Evolutionary conservation across 2,797 vertebrate species (phyloP).

Genomic region (Neosalanx taihuensis): DNA sequence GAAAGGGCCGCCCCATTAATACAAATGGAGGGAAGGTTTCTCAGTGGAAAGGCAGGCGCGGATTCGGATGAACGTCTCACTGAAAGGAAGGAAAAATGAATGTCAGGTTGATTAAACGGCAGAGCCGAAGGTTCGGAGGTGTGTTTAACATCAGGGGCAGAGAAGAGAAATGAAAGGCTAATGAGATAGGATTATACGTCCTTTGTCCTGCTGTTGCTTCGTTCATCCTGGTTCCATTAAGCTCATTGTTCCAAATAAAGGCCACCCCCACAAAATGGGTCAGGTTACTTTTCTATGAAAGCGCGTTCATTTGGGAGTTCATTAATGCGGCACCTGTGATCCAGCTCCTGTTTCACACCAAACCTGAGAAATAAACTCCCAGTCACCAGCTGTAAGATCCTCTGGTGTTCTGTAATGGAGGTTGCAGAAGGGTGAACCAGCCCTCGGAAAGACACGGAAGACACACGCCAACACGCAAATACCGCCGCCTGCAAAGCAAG

Average conservation of each 20-base stretch:
- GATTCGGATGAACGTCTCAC: too few species aligned
- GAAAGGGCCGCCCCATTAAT: too few species aligned
- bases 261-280: not conserved
- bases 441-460: slow-evolving; percentile 38
- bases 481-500: slow-evolving; percentile 35
- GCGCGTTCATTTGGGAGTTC: too few species aligned
- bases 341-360: too few species aligned
- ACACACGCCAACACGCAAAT: slow-evolving; percentile 55
- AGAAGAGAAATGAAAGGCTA: not conserved
- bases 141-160: not conserved
- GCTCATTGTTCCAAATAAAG: not conserved
- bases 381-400: slow-evolving; percentile 49
- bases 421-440: slow-evolving; percentile 59
- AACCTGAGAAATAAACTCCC: slow-evolving; percentile 15
- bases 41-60: too few species aligned
- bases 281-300: not conserved
- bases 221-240: not conserved
- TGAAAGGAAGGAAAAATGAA: not conserved
- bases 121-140: not conserved
- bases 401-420: slow-evolving; percentile 50
- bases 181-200: not conserved
- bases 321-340: too few species aligned
- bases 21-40: too few species aligned
- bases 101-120: not conserved
- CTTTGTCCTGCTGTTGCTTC: too few species aligned